Base-by-base conservation (phyloP, 64 coral and sea anemone genomes). In the Trachythela sp. region DNA sequence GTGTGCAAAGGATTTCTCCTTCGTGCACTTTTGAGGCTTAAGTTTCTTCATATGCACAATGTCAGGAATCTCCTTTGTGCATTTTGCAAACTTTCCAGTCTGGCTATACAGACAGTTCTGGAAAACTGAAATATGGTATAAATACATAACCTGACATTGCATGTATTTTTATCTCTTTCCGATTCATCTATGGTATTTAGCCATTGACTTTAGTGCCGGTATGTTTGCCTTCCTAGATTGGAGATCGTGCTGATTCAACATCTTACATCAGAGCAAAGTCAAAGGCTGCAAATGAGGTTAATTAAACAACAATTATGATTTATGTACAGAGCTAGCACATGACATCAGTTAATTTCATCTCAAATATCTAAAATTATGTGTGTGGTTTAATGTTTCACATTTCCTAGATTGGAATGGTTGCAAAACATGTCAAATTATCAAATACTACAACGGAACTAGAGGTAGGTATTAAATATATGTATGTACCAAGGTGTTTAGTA, bases 261-360 rank as follows among this genome's bases (percentile, higher is more conserved):
- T 91, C 92, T 35, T 99, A 99, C 30, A 94, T 99, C 34, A 94
- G 77, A 40, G 89, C 94, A 29, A 99, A 99, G 71, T 83, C 89
- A 3, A 99, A 99, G 39, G 96, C 96, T 37, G 96, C 96, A 20
- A 88, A 94, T 56, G 93, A 99, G 96, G 96, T 95, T 22, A 88
- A 77, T 40, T 22, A 13, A 70, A n/a, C 37, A 37, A 18, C 26
- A 33, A 29, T 67, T 0, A n/a, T n/a, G 17, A 35, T 26, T n/a
- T 48, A 58, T 76, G 9, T 4, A 87, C 24, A 10, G 9, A 59
- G 29, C 56, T 36, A 32, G 26, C 37, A 2, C 30, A 32, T 30
- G 3, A 27, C 22, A 0, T 36, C 7, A 35, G 29, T 13, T 26
- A 24, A 54, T 4, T 37, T 27, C 52, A 4, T 68, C 27, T n/a